These are phyloP conservation scores for Onthophagus sagittarius DNA, from an alignment of 2,888 invertebrate genomes.

Conservation along the genomic window DNA sequence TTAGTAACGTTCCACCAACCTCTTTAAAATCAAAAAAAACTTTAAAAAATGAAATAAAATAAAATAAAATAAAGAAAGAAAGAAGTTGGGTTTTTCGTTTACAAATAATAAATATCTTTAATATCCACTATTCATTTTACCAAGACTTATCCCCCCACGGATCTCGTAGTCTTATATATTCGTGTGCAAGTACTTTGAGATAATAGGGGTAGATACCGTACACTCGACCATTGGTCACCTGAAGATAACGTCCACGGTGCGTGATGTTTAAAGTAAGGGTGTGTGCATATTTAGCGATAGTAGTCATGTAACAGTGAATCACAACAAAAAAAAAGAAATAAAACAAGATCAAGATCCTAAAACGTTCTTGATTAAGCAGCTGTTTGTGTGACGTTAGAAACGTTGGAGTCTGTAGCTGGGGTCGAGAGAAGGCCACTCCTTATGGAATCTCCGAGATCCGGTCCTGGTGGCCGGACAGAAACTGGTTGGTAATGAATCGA, in stretches of 20 bases:
- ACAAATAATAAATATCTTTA: no score
- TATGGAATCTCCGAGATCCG: background rate
- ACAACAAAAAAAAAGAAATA: background rate
- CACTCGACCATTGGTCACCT: background rate
- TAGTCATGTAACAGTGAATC: background rate
- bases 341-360: background rate
- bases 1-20: background rate
- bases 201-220: background rate
- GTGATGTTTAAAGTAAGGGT: background rate
- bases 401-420: background rate
- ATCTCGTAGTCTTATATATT: background rate
- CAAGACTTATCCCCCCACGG: no score
- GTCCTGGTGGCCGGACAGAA: background rate
- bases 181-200: background rate
- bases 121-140: no score
- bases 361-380: background rate
- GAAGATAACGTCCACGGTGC: background rate
- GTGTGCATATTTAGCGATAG: background rate
- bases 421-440: background rate
- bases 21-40: background rate
- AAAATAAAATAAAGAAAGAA: no score
- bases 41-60: no score
- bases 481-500: slow-evolving; percentile 3
- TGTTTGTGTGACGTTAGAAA: background rate
- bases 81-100: no score